Conservation (phyloP, 2,888 invertebrate genomes). For the Sussaba pulchella region DNA sequence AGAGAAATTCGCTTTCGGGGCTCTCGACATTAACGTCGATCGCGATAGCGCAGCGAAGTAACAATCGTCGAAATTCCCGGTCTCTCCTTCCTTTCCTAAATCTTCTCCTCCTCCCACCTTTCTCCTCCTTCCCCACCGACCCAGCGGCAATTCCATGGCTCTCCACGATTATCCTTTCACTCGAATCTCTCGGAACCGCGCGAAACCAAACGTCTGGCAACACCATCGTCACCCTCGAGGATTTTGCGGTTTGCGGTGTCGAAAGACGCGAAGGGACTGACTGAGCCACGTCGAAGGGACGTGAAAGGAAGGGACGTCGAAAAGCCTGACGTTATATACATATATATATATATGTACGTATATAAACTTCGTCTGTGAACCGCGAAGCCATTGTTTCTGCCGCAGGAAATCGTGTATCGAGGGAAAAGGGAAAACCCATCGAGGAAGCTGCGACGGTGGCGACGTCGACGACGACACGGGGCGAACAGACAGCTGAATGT, state of each 20-base stretch:
- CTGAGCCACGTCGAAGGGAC: neutral
- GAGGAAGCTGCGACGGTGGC: neutral
- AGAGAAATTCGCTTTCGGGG: slow-evolving; percentile 17
- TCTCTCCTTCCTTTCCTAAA: too few species aligned
- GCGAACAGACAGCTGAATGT: neutral
- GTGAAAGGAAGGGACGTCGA: neutral
- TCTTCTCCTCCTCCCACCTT: too few species aligned
- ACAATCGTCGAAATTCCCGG: neutral
- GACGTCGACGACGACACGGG: neutral
- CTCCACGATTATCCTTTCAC: slow-evolving; percentile 52
- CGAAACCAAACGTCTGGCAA: slow-evolving; percentile 39
- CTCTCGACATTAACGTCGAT: slow-evolving; percentile 48
- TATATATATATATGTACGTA: too few species aligned
- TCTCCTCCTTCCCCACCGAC: neutral
- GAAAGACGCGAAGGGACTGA: neutral
- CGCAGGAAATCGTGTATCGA: slow-evolving; percentile 32
- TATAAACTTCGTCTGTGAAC: slow-evolving; percentile 7
- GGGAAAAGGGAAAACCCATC: neutral
- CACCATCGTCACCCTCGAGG: slow-evolving; percentile 31
- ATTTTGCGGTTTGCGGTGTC: neutral
- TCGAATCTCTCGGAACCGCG: slow-evolving; percentile 19
- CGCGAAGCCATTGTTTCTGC: slow-evolving; percentile 56
- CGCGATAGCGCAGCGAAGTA: slow-evolving; percentile 9
- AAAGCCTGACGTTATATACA: too few species aligned
- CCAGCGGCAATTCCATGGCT: too few species aligned